Percentiles rank a stretch among this genome's conserved stretches.
Conservation (phyloP, 2,113 vertebrate genomes). For the Alectura lathami region DNA sequence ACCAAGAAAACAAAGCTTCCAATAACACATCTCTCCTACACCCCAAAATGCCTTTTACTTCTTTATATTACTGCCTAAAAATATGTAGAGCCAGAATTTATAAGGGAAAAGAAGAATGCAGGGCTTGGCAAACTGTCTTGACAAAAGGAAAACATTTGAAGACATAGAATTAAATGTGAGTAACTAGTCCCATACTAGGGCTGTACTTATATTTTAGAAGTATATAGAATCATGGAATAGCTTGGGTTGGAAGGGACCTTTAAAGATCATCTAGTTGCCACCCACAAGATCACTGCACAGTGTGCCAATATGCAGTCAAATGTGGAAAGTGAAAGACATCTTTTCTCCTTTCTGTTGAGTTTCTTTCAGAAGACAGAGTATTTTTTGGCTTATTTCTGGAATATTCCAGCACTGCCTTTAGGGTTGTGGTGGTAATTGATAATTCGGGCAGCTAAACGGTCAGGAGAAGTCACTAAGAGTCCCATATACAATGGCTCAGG, state of each 20-base stretch:
- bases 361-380: not conserved
- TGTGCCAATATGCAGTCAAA: too few species aligned
- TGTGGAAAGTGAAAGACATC: not conserved
- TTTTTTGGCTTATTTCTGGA: not conserved
- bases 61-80: not conserved
- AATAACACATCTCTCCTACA: not conserved
- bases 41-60: not conserved
- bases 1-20: not conserved
- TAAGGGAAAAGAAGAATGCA: not conserved
- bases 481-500: not conserved
- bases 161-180: not conserved
- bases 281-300: too few species aligned
- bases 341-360: not conserved
- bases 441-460: not conserved
- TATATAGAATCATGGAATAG: too few species aligned
- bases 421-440: not conserved
- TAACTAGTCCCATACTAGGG: not conserved
- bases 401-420: not conserved
- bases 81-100: not conserved
- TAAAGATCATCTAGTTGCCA: too few species aligned
- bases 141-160: not conserved
- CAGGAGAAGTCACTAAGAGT: not conserved
- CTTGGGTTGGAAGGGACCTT: too few species aligned
- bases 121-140: not conserved
- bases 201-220: not conserved